Evolutionary conservation across 2,113 vertebrate genomes (phyloP), one percentile per base, ranked within the genome.

Genomic region (Scytalopus superciliaris): DNA sequence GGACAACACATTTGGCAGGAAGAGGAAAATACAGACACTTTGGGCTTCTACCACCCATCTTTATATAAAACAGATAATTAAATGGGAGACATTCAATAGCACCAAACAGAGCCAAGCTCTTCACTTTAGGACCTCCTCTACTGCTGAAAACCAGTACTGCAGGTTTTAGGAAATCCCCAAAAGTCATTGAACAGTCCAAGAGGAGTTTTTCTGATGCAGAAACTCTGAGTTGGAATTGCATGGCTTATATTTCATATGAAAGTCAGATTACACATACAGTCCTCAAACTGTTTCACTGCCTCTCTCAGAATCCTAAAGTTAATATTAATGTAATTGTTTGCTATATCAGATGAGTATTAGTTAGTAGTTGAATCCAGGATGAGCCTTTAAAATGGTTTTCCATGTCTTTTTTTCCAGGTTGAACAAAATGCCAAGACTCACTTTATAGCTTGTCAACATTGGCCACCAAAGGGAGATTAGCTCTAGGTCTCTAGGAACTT

Each of bases 371-470:
- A 92, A 82, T 60, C 56, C 85, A 90, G 63, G 66, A 90, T 62
- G 15, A 74, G 55, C 30, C 85, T 88, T 67, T 89, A 70, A 94
- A 96, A 74, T 55, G 10, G 7, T 94, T 96, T 96, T 91, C 82
- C 89, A 91, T 24, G 81, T 76, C 69, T 82, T 64, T 94, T 89
- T 95, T 93, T 84, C 86, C 76, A 74, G 87, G 30, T 88, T 83
- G 14, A 16, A 18, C 47, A 77, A 93, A 93, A 88, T 84, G 84
- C 91, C 85, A 96, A 88, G 82, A 59, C 50, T 79, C 23, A 15
- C 63, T 95, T 95, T 80, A 93, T 83, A 94, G 79, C 93, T 93
- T 96, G 95, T 97, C 91, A 96, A 37, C 84, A 84, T 86, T 96
- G 90, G 85, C 90, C 78, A 95, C 84, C 81, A 87, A 91, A 93